These are phyloP conservation scores for Zygaena filipendulae DNA, from an alignment of 2,888 invertebrate species.

Conservation along the genomic window DNA sequence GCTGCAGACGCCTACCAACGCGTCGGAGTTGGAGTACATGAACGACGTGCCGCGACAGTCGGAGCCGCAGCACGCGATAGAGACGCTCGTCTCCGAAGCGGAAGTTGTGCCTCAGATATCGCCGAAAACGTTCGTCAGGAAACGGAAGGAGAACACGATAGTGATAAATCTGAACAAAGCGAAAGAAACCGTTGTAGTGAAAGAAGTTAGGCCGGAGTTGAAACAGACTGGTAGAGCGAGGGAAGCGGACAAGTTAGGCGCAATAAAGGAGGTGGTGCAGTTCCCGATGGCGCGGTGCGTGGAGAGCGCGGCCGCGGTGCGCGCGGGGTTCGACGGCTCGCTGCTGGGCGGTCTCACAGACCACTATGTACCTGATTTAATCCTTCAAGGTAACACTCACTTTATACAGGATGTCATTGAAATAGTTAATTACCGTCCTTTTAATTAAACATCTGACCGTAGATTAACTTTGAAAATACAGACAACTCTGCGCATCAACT, in stretches of 20 bases:
- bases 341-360: constrained; percentile 72
- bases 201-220: constrained; percentile 13
- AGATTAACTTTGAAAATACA: no score
- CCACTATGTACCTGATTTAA: constrained; percentile 79
- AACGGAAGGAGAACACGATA: constrained; percentile 49
- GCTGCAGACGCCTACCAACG: constrained; percentile 81
- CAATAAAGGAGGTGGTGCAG: constrained; percentile 60
- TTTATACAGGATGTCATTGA: background rate
- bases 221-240: constrained; percentile 19
- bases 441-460: no score
- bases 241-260: constrained; percentile 21
- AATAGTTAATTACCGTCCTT: no score
- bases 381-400: constrained; percentile 72
- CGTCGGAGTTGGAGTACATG: constrained; percentile 74
- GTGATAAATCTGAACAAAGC: constrained; percentile 35
- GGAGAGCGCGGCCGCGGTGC: constrained; percentile 10
- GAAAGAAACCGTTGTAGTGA: constrained; percentile 7
- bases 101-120: constrained; percentile 26
- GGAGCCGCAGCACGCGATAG: constrained; percentile 51
- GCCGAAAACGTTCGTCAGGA: constrained; percentile 52
- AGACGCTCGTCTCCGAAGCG: constrained; percentile 28
- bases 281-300: constrained; percentile 61
- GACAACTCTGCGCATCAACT: no score
- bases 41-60: constrained; percentile 48
- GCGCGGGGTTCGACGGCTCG: constrained; percentile 67